A percentile compares a stretch with the other conserved stretches of the same genome.
These are phyloP conservation scores for Andrena praecox DNA, from an alignment of 2,888 invertebrate genomes.

Conservation along the genomic window DNA sequence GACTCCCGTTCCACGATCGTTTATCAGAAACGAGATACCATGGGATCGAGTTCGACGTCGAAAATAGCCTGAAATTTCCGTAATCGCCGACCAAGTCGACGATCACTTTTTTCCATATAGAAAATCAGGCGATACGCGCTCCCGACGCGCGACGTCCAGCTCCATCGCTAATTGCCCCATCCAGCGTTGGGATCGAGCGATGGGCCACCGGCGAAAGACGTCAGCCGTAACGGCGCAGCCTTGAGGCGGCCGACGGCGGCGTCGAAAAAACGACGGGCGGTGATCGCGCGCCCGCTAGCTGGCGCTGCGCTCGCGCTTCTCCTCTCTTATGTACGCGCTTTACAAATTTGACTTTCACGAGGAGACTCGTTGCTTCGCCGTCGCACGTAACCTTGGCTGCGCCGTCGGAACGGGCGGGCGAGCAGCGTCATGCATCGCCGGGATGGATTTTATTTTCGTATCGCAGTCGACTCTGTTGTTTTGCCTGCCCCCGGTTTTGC, in stretches of 20 bases:
- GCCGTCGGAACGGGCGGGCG: conserved; percentile 49
- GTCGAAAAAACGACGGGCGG: conserved; percentile 57
- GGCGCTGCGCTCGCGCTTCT: conserved; percentile 7
- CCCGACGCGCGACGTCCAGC: conserved; percentile 16
- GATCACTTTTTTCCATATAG: not conserved
- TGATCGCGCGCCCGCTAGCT: conserved; percentile 3
- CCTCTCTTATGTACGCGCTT: conserved; percentile 43
- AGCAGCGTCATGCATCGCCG: conserved; percentile 52
- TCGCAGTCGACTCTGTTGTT: conserved; percentile 57
- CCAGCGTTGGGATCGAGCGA: conserved; percentile 43
- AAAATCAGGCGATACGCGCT: conserved; percentile 28
- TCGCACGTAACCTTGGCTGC: conserved; percentile 67
- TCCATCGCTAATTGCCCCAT: conserved; percentile 48
- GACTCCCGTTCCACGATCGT: conserved; percentile 9
- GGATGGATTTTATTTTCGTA: conserved; percentile 73
- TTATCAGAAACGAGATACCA: not conserved
- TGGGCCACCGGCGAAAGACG: conserved; percentile 49
- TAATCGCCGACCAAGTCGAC: not conserved
- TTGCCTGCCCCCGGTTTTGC: conserved; percentile 52
- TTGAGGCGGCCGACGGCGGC: conserved; percentile 51
- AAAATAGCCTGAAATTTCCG: conserved; percentile 19
- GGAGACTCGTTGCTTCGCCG: conserved; percentile 59
- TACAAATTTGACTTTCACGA: conserved; percentile 71
- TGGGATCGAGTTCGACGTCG: not conserved
- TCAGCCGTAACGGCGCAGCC: conserved; percentile 62